A percentile compares a stretch with the other conserved stretches of the same genome.
phyloP scores from a whole-genome alignment of 2,797 vertebrate genomes.

The Anisognathus igniventris region DNA sequence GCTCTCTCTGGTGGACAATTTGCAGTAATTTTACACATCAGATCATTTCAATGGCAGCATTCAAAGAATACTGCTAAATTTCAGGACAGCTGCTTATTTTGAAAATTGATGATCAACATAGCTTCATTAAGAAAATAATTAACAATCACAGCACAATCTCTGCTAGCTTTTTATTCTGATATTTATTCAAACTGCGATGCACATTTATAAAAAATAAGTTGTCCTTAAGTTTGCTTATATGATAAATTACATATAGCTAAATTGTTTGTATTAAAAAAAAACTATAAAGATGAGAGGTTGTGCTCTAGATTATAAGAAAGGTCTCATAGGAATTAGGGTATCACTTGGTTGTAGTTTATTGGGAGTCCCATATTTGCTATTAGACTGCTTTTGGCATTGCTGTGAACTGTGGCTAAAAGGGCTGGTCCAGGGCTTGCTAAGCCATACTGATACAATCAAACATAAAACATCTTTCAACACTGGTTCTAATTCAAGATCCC shows the following conservation, averaged over 20 bases:
- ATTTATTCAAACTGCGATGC: not conserved
- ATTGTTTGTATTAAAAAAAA: not conserved
- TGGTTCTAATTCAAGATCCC: not conserved
- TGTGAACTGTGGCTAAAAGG: not conserved
- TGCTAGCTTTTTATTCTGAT: not conserved
- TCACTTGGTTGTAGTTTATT: not conserved
- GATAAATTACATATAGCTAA: not conserved
- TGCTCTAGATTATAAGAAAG: not conserved
- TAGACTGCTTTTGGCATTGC: not conserved
- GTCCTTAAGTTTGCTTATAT: not conserved
- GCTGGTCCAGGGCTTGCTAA: not conserved
- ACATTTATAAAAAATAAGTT: not conserved
- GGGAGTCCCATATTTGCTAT: not conserved
- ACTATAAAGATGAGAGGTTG: not conserved
- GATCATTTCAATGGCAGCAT: not conserved
- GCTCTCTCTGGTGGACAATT: constrained; percentile 70
- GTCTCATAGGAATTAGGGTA: not conserved
- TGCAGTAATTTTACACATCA: not conserved
- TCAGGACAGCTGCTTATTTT: not conserved
- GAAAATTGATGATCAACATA: not conserved
- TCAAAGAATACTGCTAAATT: not conserved
- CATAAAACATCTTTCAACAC: not conserved
- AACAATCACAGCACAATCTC: not conserved
- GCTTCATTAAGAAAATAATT: not conserved
- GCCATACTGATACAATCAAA: not conserved